Base-by-base conservation (phyloP, 2,888 invertebrate genomes). In the Sussaba pulchella region DNA sequence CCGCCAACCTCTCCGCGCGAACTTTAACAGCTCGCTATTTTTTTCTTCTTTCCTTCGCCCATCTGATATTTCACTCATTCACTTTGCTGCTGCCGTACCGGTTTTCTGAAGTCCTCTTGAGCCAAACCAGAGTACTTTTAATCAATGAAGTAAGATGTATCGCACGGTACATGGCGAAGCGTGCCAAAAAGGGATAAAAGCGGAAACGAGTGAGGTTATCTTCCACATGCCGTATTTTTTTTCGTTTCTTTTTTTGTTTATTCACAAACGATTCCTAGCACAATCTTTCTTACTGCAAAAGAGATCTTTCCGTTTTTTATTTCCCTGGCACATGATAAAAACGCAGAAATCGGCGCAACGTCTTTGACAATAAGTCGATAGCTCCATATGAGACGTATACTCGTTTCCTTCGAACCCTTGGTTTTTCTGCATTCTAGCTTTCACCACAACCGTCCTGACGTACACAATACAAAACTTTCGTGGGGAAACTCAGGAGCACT, bases 381-480 rank as follows among this genome's bases (percentile, higher is more conserved):
- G 36, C 12, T 24, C 14, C 17, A 21, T 10, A 26, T 41, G n/a
- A 24, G 17, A 19, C 52, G 21, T 69, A 72, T 57, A 54, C 66
- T 63, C 70, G 19, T 59, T 59, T 31, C n/a, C 57, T 24, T 2
- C 10, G 36, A 17, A 14, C 57, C 24, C 39, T 47, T 54, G 17
- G 14, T 21, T 57, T 67, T 8, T 26, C 14, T 39, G 10, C 24
- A 9, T 36, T 17, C 17, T 17, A 63, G 43, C 21, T 61, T 66
- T 12, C 31, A 41, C 69, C 57, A n/a, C 45, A 6, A 59, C 63
- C 45, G 45, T 17, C 63, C 26, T 14, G 39, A 19, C 54, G 50
- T 72, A 39, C 63, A 72, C 63, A 64, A 64, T 63, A 50, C 61
- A 52, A 72, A 72, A 72, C 63, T 61, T 64, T 47, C 19, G 45